A percentile compares a stretch with the other conserved stretches of the same genome.
These are phyloP conservation scores for Pseudopodoces humilis DNA, from an alignment of 2,113 vertebrate species.

Conservation along the genomic window DNA sequence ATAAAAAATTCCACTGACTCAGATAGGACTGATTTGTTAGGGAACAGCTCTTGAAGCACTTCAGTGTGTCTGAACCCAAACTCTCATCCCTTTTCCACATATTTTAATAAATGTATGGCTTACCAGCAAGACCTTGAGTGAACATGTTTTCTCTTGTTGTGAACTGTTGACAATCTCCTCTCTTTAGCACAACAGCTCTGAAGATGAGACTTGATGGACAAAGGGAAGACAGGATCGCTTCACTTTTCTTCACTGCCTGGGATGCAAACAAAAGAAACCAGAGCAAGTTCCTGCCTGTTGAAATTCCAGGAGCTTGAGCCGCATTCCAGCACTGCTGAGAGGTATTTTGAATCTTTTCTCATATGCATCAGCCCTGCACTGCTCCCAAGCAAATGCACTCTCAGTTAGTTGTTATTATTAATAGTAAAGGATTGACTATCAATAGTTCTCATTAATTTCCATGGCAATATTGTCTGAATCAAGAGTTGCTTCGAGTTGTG, in stretches of 20 bases:
- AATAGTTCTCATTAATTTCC: neutral
- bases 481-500: neutral
- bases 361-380: neutral
- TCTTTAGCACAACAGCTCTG: neutral
- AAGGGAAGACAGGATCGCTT: neutral
- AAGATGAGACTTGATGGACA: neutral
- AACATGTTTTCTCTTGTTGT: neutral
- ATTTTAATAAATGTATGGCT: neutral
- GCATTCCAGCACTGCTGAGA: neutral
- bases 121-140: neutral
- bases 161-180: neutral
- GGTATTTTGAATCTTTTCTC: neutral
- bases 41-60: neutral
- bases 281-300: conserved; percentile 26
- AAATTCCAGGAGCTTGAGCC: conserved; percentile 1
- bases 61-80: neutral
- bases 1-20: neutral
- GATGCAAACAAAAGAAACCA: neutral
- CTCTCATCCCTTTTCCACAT: neutral
- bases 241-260: neutral
- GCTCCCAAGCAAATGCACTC: neutral
- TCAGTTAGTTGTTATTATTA: neutral
- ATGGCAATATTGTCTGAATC: neutral
- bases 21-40: neutral
- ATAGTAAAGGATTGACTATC: neutral